Evolutionary conservation across 2,888 invertebrate genomes (phyloP).

Genomic region (Caenorhabditis sp.): DNA sequence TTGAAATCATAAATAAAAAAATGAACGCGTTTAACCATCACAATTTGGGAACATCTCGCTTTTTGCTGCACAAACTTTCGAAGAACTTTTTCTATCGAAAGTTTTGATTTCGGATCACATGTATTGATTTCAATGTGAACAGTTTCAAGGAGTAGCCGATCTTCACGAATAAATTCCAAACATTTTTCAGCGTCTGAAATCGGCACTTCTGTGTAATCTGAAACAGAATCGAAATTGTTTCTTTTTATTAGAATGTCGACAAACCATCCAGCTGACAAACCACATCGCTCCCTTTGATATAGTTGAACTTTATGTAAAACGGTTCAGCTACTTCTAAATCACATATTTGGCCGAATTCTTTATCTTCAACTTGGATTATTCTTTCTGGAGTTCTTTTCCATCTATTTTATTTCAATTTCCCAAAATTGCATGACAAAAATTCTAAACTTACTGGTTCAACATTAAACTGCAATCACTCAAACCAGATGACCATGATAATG

Average conservation of each 20-base stretch:
- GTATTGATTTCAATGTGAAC: conserved; percentile 33
- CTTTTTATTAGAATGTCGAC: not conserved
- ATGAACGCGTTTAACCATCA: conserved; percentile 15
- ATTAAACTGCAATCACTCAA: not conserved
- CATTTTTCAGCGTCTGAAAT: conserved; percentile 28
- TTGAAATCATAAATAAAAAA: conserved; percentile 30
- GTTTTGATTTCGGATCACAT: conserved; percentile 10
- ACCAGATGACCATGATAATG: not conserved
- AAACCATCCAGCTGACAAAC: conserved; percentile 35
- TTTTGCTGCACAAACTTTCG: conserved; percentile 13
- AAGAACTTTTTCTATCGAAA: conserved; percentile 1
- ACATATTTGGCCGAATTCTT: not conserved
- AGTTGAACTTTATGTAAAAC: not conserved
- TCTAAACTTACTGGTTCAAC: not conserved
- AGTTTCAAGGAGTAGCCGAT: conserved; percentile 20
- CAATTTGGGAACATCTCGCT: conserved; percentile 6
- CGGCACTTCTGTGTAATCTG: conserved; percentile 37
- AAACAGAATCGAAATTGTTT: not conserved
- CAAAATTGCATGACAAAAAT: not conserved
- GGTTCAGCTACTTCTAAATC: not conserved
- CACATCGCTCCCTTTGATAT: not conserved
- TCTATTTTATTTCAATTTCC: not conserved
- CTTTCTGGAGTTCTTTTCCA: not conserved
- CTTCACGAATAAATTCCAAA: conserved; percentile 27
- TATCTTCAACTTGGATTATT: not conserved